Evolutionary conservation across 2,113 vertebrate genomes (phyloP), one percentile per base, ranked within the genome.

Genomic region (Mobula birostris): DNA sequence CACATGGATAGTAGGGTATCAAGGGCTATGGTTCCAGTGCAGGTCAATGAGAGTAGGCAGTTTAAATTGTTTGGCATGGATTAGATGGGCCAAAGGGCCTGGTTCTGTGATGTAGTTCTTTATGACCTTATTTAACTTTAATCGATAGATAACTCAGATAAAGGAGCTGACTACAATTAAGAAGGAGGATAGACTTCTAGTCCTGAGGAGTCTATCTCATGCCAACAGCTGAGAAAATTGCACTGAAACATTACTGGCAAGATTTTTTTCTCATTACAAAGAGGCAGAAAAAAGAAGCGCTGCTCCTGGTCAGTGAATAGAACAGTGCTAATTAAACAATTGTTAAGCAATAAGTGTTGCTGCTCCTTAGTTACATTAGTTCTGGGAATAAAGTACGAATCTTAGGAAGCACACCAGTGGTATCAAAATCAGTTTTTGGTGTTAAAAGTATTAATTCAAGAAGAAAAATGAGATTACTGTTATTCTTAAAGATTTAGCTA

Each of bases 261-360:
- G 17, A 92, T 21, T 74, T 56, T 29, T 29, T 90, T 32, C n/a
- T 14, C 7, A 90, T n/a, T 32, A 32, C 19, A 87, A 87, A 66
- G 63, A 88, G 14, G 17, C 70, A 74, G 63, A 91, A 91, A 74
- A 93, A 48, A 58, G 24, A 24, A 93, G 68, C 91, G 74, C 21
- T 56, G 91, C 74, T 93, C 40, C 70, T 56, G 68, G 40, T 93
- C 91, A 76, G 91, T 93, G 91, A 93, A 93, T 72, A 40, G 91
- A 93, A 93, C 91, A 93, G 68, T 93, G 91, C 91, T 27, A 76
- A 93, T 70, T 72, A 74, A 93, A 93, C 90, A 93, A 48, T 72
- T 93, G 36, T 11, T 27, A 21, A 24, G 9, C 74, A 93, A 74
- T 74, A 76, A 74, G 91, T 74, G 91, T 93, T 76, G 91, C 68